Percentiles rank a stretch among this genome's conserved stretches.
phyloP scores from a whole-genome alignment of 2,113 vertebrate genomes.

The Strix aluco region DNA sequence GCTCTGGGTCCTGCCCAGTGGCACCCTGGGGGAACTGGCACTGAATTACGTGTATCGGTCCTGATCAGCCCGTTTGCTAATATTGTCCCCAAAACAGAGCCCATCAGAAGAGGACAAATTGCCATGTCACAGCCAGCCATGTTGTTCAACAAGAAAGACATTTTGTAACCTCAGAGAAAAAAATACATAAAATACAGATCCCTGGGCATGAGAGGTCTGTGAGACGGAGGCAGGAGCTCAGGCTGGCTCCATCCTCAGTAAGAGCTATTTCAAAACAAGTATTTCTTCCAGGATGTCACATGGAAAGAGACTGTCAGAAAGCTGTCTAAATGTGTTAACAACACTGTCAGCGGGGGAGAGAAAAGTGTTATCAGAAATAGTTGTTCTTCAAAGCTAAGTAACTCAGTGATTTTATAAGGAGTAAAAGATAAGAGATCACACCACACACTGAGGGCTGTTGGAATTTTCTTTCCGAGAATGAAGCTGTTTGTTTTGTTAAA shows the following conservation, averaged over 20 bases:
- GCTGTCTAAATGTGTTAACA: constrained; percentile 34
- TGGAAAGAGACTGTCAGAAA: not conserved
- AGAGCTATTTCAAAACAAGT: not conserved
- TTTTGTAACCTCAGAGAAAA: not conserved
- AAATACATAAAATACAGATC: not conserved
- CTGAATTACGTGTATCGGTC: not conserved
- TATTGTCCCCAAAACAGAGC: not conserved
- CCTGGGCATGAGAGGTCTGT: not conserved
- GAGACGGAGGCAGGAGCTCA: not conserved
- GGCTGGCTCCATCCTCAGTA: not conserved
- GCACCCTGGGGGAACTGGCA: not conserved
- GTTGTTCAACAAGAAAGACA: not conserved
- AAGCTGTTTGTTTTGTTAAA: constrained; percentile 53
- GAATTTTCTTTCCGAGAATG: not conserved
- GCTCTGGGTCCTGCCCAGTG: not conserved
- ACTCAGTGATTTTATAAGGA: not conserved
- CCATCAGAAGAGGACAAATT: not conserved
- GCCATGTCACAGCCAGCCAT: not conserved
- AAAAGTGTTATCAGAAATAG: constrained; percentile 13
- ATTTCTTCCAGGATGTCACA: not conserved
- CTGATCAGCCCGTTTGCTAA: fast-evolving
- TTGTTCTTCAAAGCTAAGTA: constrained; percentile 47
- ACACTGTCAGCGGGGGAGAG: constrained; percentile 44
- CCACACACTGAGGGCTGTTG: not conserved
- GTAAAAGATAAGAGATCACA: constrained; percentile 36